Conservation (phyloP, 2,797 vertebrate genomes). For the Pangasius mekongensis region DNA sequence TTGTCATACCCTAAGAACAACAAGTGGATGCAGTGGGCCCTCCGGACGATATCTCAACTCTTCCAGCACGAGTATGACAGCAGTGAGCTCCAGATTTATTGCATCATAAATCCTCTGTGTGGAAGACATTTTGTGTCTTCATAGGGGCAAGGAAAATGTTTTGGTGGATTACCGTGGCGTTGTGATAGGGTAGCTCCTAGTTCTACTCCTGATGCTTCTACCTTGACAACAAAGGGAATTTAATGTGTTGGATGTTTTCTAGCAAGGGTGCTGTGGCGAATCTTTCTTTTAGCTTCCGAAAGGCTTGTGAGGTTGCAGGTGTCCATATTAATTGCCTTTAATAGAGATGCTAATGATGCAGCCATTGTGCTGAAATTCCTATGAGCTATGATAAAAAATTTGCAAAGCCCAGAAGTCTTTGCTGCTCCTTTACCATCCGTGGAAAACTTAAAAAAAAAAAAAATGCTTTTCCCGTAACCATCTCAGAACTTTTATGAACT, state of each 20-base stretch:
- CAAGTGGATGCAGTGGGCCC: neutral
- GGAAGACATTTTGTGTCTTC: neutral
- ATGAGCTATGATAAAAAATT: neutral
- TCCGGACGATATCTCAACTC: neutral
- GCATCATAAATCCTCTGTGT: constrained; percentile 10
- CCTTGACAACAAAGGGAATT: neutral
- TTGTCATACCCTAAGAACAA: neutral
- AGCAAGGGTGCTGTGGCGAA: neutral
- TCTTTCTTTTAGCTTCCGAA: neutral
- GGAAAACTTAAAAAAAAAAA: neutral
- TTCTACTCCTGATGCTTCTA: neutral
- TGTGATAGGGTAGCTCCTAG: neutral
- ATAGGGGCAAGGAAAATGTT: neutral
- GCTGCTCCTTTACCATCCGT: neutral
- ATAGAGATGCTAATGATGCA: neutral
- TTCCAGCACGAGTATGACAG: neutral
- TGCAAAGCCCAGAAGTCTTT: neutral
- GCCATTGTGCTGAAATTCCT: neutral
- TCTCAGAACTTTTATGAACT: neutral
- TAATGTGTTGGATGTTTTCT: neutral
- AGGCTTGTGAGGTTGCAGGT: neutral
- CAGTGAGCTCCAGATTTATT: constrained; percentile 4
- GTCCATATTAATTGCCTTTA: neutral
- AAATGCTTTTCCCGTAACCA: neutral
- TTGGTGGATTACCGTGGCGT: neutral